A percentile compares a stretch with the other conserved stretches of the same genome.
Evolutionary conservation across 1,140 invertebrate genomes (phyloP).

Genomic region (Steinernema khuongi): DNA sequence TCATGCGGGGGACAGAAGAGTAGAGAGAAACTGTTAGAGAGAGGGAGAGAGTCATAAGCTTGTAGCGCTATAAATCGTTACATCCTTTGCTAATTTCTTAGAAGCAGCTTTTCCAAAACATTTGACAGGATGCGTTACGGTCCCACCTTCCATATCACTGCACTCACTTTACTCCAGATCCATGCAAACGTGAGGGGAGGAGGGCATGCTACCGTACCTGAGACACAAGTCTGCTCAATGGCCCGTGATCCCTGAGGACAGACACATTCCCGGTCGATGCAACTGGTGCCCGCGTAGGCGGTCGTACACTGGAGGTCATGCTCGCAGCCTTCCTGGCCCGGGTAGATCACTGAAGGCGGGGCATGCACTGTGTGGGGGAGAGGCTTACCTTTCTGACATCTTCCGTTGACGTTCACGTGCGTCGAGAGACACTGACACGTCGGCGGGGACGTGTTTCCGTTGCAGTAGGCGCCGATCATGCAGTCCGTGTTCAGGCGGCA

Average conservation of each 20-base stretch:
- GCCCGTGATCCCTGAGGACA: slow-evolving; percentile 51
- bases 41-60: slow-evolving; percentile 9
- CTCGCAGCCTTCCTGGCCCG: slow-evolving; percentile 53
- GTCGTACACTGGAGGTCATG: slow-evolving; percentile 51
- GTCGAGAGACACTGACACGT: slow-evolving; percentile 58
- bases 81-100: too few relatives aligned
- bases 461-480: slow-evolving; percentile 56
- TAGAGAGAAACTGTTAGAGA: neutral
- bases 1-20: slow-evolving; percentile 17
- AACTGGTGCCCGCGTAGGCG: slow-evolving; percentile 47
- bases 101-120: neutral
- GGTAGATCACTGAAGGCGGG: slow-evolving; percentile 53
- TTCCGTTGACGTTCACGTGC: slow-evolving; percentile 52
- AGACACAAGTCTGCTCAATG: slow-evolving; percentile 55
- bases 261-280: slow-evolving; percentile 51
- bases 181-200: neutral
- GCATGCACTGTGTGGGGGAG: slow-evolving; percentile 1
- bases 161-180: neutral
- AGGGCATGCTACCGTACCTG: slow-evolving; percentile 37
- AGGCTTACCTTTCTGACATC: slow-evolving; percentile 53
- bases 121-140: neutral
- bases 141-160: neutral
- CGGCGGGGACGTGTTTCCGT: slow-evolving; percentile 56
- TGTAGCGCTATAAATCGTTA: too few relatives aligned
- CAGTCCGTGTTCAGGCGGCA: slow-evolving; percentile 57